phyloP scores from a whole-genome alignment of 2,888 invertebrate genomes.

The Rhabditoides inermis region DNA sequence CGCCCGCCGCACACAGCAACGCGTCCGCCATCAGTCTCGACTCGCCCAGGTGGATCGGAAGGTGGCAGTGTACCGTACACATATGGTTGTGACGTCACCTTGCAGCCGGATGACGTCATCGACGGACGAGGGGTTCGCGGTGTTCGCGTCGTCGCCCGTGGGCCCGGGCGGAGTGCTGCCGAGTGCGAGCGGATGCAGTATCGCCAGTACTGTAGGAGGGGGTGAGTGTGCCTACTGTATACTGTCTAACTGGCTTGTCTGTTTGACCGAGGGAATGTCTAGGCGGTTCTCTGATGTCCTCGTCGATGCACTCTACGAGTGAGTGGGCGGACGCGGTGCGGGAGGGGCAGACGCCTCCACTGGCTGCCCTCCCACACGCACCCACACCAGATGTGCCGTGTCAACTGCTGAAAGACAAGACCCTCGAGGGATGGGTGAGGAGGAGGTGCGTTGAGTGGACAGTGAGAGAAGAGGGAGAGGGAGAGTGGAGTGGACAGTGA shows the following conservation, averaged over 20 bases:
- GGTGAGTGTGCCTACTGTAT: too few relatives aligned
- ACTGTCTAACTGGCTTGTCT: too few relatives aligned
- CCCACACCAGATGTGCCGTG: background rate
- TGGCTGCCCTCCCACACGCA: too few relatives aligned
- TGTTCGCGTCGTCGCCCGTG: background rate
- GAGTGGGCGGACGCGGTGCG: too few relatives aligned
- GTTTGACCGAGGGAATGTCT: too few relatives aligned
- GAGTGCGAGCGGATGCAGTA: too few relatives aligned
- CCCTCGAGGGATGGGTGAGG: slow-evolving; percentile 37
- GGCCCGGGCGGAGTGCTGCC: slow-evolving; percentile 15
- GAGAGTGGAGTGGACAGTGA: too few relatives aligned
- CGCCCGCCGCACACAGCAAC: slow-evolving; percentile 14
- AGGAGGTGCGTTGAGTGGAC: slow-evolving; percentile 10
- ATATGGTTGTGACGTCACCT: background rate
- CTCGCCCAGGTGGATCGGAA: slow-evolving; percentile 11
- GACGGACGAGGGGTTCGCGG: slow-evolving; percentile 7
- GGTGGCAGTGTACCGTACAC: background rate
- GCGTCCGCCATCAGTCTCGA: slow-evolving; percentile 19
- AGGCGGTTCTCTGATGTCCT: too few relatives aligned
- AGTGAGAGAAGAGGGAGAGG: too few relatives aligned
- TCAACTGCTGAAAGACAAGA: slow-evolving; percentile 3
- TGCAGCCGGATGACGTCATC: slow-evolving; percentile 15
- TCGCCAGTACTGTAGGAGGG: too few relatives aligned
- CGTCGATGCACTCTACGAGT: too few relatives aligned
- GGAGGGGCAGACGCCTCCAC: background rate